Evolutionary conservation across 2,797 vertebrate species (phyloP), one percentile per base, ranked within the genome.

Genomic region (Neoniphon sammara): DNA sequence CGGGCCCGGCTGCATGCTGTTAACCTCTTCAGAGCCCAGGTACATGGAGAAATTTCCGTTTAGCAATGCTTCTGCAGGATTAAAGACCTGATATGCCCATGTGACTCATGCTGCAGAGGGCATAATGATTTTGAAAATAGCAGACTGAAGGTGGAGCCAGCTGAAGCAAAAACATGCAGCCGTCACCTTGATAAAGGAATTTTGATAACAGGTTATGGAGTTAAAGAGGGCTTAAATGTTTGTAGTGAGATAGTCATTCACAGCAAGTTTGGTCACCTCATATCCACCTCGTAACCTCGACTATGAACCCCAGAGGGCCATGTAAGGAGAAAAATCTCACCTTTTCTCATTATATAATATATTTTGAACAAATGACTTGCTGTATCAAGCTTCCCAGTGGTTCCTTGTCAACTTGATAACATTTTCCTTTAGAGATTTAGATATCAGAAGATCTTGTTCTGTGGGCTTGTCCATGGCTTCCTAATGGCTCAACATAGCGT

Each of bases 1-100:
- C 59, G 0, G 75, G 64, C 66, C 75, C 2, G 61, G 79, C 77
- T 12, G 36, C 53, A 8, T 14, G 52, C 66, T 73, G 60, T 79
- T 88, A 72, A 85, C 75, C 81, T 82, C 44, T 50, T 81, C 50
- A 52, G 42, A n/a, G 58, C 60, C 55, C 69, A 70, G 80, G 68
- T 68, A 77, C 34, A 57, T n/a, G 39, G 77, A 67, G 17, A 50
- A 20, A 25, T 69, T 58, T 67, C 15, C 20, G 49, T 46, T 27
- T 4, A 54, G 60, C 59, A 53, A 27, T 0, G 46, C 54, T 36
- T 7, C 62, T 36, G 73, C 50, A 60, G 21, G n/a, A 57, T 30
- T 52, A 23, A 30, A 11, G 46, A 44, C 49, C 53, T 59, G 44
- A 56, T 56, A 67, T 74, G 58, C 31, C 5, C 14, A 15, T 12